Base-by-base conservation (phyloP, 1,140 invertebrate species). In the Lepidurus couesii region DNA sequence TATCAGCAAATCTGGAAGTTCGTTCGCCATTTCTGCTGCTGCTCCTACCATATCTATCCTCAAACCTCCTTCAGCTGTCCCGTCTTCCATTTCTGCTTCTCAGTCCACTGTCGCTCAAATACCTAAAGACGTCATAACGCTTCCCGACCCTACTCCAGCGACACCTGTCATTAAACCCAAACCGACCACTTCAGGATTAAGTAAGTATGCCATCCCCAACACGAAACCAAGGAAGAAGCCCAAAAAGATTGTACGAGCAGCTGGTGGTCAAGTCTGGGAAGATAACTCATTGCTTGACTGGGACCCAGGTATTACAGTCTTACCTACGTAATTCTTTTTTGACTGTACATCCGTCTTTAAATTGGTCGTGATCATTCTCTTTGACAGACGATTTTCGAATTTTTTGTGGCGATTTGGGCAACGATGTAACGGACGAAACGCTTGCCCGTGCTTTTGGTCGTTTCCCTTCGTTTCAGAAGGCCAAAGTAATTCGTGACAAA, bases 341-440 rank as follows among this genome's bases (percentile, higher is more conserved):
- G 2, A 26, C n/a, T 76, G 24, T n/a, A 73, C 47, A 75, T 16
- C 43, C 13, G 11, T 78, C 11, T 21, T 42, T 75, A 45, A 9
- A 43, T 65, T 75, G 26, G 9, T 65, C 34, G 5, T 80, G 34
- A n/a, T 74, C 24, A 43, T 79, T 80, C 47, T 47, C 44, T 24
- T 83, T 82, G 84, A 73, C 83, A 92, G 95, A 98, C 89, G 98
- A 99, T 87, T 99, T 98, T 85, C 88, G 98, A 80, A 93, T 99
- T 84, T 99, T 99, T 86, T 98, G 97, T 85, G 98, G 98, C 45
- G 98, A 99, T 89, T 87, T 99, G 7, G 98, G 98, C 4, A 99
- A 99, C 85, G 98, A 99, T 86, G 97, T 99, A 1, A 99, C 96
- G 0, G 98, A 99, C 84, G 98, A 99, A 85, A 89, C 97, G 75